Base-by-base conservation (phyloP, 37 sponge, comb jelly and placozoan species). In the Eunapius fragilis region DNA sequence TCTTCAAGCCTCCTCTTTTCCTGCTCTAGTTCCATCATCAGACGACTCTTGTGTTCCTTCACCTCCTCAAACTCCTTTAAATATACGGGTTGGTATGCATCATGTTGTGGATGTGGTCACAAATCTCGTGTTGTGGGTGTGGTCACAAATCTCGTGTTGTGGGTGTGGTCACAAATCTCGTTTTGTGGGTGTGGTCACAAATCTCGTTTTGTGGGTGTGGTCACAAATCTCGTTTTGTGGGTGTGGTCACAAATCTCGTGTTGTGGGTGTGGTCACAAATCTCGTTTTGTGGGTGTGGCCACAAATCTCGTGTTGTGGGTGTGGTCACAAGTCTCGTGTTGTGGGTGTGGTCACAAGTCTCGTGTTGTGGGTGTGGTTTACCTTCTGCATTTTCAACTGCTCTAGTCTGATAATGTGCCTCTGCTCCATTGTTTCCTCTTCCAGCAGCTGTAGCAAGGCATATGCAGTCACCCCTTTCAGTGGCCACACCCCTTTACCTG, bases 391-490 rank as follows among this genome's bases (percentile, higher is more conserved):
- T 67, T 87, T 88, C 14, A 89, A 13, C 76, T 93, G 85, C 75
- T 93, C 92, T 69, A 96, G 76, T 28, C 88, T 79, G 34, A 96
- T 72, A 48, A 89, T 31, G 69, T 93, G 96, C 25, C 75, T 75
- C 79, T 96, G 92, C 49, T 88, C 89, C n/a, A 84, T 47, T 3
- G 81, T 90, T 48, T 96, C 89, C 31, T 92, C 96, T 48, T 96
- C 96, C 31, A 93, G 88, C 28, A 25, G 28, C 85, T 88, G 69
- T 26, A 68, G 25, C 2, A 26, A 58, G 31, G 26, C 33, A 26
- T 41, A 6, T 74, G 41, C 41, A 41, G 41, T 41, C 6, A 41
- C 6, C 41, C 41, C 41, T 41, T 41, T 6, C 41, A 41, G 6
- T 41, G 6, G 6, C 41, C 41, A 9, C 41, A 41, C 41, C 41